Base-by-base conservation (phyloP, 2,797 vertebrate species). In the Chelmon rostratus region DNA sequence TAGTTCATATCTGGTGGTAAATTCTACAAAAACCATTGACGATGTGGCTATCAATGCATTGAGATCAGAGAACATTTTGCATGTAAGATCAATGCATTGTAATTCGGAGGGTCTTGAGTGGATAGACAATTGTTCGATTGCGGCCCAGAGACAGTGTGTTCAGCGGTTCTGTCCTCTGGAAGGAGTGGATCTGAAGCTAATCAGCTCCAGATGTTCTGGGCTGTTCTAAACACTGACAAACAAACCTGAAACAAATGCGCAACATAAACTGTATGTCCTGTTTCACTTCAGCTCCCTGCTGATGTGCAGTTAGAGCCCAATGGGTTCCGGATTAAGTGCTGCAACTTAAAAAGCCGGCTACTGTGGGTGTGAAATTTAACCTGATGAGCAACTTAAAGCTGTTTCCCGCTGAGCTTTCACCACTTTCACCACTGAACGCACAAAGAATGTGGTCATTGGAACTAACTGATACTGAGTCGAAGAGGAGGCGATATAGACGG, bases 131-230 rank as follows among this genome's bases (percentile, higher is more conserved):
- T 64, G 44, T 66, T 78, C 7, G 4, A 67, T 54, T 28, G 59
- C 70, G 50, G 71, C 53, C 49, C 62, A 58, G 73, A 68, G 16
- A 50, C 65, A 38, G 28, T n/a, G 0, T 73, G 12, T 1, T 15
- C 4, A 35, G 40, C 61, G 28, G 59, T 10, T 40, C 25, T 54
- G 65, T 78, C 53, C 73, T 72, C 61, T 66, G 54, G 71, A 66
- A 68, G 50, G 64, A 79, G 70, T 31, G 33, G n/a, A 40, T 76
- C 50, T 66, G 56, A 13, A 70, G n/a, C 63, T 71, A 79, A 85
- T 63, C 9, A 11, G 11, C 16, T 79, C 89, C 91, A 91, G 88
- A 92, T 93, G 90, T 82, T 81, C 40, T 4, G 33, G 8, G 18
- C 69, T 42, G 62, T 61, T 73, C 61, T 16, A 35, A 77, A 65